phyloP scores from a whole-genome alignment of 2,888 invertebrate species.

The Euzophera pinguis region DNA sequence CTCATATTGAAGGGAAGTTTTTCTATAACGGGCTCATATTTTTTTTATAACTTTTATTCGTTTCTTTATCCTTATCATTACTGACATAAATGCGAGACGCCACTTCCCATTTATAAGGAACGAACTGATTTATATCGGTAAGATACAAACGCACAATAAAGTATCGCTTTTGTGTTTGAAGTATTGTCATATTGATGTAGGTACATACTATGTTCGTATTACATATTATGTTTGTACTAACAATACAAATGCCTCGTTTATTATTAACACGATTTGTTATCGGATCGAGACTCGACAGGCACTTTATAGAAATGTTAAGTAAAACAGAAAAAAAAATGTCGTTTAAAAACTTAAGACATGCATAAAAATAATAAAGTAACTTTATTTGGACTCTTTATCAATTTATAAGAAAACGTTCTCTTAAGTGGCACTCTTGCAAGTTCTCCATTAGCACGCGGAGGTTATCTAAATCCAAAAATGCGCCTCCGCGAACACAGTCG shows the following conservation, averaged over 20 bases:
- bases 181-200: slow-evolving; percentile 7
- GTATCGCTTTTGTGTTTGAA: slow-evolving; percentile 9
- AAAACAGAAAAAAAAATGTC: too few species aligned
- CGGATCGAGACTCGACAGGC: too few species aligned
- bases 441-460: too few species aligned
- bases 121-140: slow-evolving; percentile 11
- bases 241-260: neutral
- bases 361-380: too few species aligned
- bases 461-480: neutral
- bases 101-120: slow-evolving; percentile 13
- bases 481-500: slow-evolving; percentile 11
- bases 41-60: slow-evolving; percentile 25
- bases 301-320: too few species aligned
- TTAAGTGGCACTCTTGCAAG: too few species aligned
- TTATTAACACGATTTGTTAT: too few species aligned
- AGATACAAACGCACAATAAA: slow-evolving; percentile 2
- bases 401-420: too few species aligned
- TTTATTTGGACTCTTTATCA: too few species aligned
- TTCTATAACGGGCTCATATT: slow-evolving; percentile 27
- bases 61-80: slow-evolving; percentile 18
- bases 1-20: slow-evolving; percentile 29
- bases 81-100: slow-evolving; percentile 13
- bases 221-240: neutral
- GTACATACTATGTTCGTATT: neutral
- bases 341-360: too few species aligned